phyloP scores from a whole-genome alignment of 2,888 invertebrate species.

The Heliconius cydno region DNA sequence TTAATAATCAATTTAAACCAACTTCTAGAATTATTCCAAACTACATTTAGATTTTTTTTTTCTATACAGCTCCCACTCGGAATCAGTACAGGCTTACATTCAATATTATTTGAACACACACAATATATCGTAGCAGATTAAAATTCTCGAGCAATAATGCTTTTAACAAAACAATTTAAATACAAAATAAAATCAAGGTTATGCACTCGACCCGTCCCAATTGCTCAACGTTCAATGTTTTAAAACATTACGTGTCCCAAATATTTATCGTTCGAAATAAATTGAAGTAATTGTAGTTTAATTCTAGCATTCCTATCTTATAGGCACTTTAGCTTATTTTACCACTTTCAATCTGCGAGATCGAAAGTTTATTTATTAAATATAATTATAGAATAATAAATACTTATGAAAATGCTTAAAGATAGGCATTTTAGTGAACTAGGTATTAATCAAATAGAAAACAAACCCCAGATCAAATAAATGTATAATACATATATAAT shows the following conservation, averaged over 20 bases:
- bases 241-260: constrained; percentile 33
- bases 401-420: not conserved
- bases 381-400: not conserved
- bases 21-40: not conserved
- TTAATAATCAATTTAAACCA: not conserved
- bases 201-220: constrained; percentile 39
- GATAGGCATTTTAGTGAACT: too few species aligned
- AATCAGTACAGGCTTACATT: not conserved
- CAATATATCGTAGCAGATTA: constrained; percentile 23
- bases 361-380: not conserved
- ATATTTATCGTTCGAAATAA: constrained; percentile 33
- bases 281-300: constrained; percentile 31
- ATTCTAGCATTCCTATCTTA: constrained; percentile 5
- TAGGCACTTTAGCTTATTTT: not conserved
- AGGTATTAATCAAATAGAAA: not conserved
- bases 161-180: constrained; percentile 42
- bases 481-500: too few species aligned
- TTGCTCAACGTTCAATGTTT: constrained; percentile 35
- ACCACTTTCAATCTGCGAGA: not conserved
- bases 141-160: constrained; percentile 39
- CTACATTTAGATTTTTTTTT: not conserved
- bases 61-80: not conserved
- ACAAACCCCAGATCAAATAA: not conserved
- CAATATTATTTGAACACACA: not conserved
- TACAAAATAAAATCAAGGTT: constrained; percentile 45